phyloP scores from a whole-genome alignment of 2,113 vertebrate species.

The Peromyscus polionotus region DNA sequence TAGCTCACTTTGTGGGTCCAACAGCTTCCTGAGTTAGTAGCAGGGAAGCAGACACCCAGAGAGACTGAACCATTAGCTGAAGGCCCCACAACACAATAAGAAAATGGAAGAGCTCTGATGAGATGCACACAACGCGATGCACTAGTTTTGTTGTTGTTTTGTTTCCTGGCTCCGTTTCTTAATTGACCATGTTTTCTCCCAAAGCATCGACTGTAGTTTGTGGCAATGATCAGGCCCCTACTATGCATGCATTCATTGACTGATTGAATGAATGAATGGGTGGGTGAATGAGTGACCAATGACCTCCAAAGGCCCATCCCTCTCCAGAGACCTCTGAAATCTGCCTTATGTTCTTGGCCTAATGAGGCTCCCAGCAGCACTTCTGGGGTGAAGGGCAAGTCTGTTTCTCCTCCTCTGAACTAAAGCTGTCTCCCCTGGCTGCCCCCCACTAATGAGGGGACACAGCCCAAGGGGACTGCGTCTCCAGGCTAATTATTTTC shows the following conservation, averaged over 20 bases:
- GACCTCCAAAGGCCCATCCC: neutral
- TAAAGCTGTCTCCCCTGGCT: neutral
- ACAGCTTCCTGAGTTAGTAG: neutral
- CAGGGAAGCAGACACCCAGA: neutral
- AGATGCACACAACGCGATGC: neutral
- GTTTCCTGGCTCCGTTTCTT: neutral
- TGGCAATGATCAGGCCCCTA: neutral
- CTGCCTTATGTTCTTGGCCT: slow-evolving; percentile 44
- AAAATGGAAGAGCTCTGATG: neutral
- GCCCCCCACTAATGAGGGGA: slow-evolving; percentile 75
- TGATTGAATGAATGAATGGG: neutral
- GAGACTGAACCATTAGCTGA: neutral
- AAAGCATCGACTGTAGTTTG: neutral
- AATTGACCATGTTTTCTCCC: neutral
- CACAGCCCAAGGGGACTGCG: slow-evolving; percentile 68
- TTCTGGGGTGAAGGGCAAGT: slow-evolving; percentile 64
- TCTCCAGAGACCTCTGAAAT: slow-evolving; percentile 15
- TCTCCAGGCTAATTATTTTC: slow-evolving; percentile 79
- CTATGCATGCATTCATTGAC: neutral
- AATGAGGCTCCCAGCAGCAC: slow-evolving; percentile 68
- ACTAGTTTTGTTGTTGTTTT: neutral
- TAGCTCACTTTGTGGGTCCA: neutral
- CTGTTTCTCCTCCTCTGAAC: slow-evolving; percentile 67
- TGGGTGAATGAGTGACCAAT: neutral
- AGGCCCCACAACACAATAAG: neutral